phyloP scores from a whole-genome alignment of 92 coral and sea anemone species.

The Galaxea fascicularis region DNA sequence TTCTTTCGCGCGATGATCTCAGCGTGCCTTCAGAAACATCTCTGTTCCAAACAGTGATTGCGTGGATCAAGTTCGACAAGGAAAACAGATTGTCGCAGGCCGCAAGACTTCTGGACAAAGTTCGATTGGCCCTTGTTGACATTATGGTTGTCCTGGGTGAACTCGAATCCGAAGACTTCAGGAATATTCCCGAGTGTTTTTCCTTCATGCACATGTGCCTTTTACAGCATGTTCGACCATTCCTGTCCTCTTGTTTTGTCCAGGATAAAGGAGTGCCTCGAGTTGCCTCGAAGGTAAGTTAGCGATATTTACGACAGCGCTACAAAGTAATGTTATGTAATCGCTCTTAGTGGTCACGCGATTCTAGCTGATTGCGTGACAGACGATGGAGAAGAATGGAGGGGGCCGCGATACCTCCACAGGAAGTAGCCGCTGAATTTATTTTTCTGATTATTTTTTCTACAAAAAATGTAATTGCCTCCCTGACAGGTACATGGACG shows the following conservation, averaged over 20 bases:
- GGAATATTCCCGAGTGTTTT: slow-evolving; percentile 44
- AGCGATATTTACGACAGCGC: neutral
- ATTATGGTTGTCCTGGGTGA: slow-evolving; percentile 52
- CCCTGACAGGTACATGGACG: no score
- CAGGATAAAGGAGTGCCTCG: slow-evolving; percentile 47
- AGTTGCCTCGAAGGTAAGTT: slow-evolving; percentile 24
- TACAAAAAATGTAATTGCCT: no score
- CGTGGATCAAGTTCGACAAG: slow-evolving; percentile 64
- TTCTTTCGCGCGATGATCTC: slow-evolving; percentile 50
- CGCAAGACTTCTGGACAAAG: slow-evolving; percentile 46
- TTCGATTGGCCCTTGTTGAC: slow-evolving; percentile 68
- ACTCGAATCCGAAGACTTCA: slow-evolving; percentile 42
- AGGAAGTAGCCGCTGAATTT: no score
- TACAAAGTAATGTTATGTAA: neutral
- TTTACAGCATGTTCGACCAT: slow-evolving; percentile 43
- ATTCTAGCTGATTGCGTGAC: neutral
- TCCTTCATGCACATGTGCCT: slow-evolving; percentile 33
- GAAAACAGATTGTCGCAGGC: slow-evolving; percentile 49
- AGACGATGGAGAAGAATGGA: no score
- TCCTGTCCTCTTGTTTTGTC: slow-evolving; percentile 34
- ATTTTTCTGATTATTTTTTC: no score
- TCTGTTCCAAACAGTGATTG: slow-evolving; percentile 48
- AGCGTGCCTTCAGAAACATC: slow-evolving; percentile 71
- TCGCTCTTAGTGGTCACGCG: neutral
- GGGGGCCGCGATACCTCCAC: no score